Conservation (phyloP, 2,888 invertebrate genomes). For the Oscheius sp. region DNA sequence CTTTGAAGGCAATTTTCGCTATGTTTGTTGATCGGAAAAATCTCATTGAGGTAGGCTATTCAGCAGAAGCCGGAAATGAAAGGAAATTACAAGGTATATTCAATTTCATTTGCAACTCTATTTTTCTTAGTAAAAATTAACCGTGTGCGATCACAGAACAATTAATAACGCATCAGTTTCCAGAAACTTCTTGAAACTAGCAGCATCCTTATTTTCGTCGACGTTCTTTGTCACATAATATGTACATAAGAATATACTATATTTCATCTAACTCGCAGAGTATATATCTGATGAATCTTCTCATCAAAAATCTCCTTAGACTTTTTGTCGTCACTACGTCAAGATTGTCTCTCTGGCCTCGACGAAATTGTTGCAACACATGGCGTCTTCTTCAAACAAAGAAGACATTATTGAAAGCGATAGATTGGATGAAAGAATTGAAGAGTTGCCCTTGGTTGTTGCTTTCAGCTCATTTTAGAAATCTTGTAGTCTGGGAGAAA, state of each 20-base stretch:
- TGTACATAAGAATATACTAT: not conserved
- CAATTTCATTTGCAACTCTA: slow-evolving; percentile 18
- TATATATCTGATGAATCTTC: not conserved
- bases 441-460: not conserved
- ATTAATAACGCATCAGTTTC: not conserved
- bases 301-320: slow-evolving; percentile 4
- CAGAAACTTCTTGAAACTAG: slow-evolving; percentile 6
- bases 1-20: slow-evolving; percentile 12
- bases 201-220: slow-evolving; percentile 5
- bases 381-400: slow-evolving; percentile 27
- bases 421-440: slow-evolving; percentile 14
- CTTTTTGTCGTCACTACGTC: slow-evolving; percentile 8
- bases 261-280: not conserved
- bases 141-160: slow-evolving; percentile 2
- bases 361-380: slow-evolving; percentile 16
- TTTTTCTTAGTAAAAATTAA: too few species aligned
- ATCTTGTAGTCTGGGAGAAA: not conserved
- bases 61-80: slow-evolving; percentile 20
- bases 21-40: not conserved
- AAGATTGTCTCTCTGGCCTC: slow-evolving; percentile 5
- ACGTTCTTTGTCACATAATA: not conserved
- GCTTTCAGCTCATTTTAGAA: not conserved
- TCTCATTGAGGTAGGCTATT: slow-evolving; percentile 12
- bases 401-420: slow-evolving; percentile 18
- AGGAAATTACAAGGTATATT: too few species aligned